Evolutionary conservation across 2,888 invertebrate genomes (phyloP), one percentile per base, ranked within the genome.

Genomic region (Scotopteryx bipunctaria): DNA sequence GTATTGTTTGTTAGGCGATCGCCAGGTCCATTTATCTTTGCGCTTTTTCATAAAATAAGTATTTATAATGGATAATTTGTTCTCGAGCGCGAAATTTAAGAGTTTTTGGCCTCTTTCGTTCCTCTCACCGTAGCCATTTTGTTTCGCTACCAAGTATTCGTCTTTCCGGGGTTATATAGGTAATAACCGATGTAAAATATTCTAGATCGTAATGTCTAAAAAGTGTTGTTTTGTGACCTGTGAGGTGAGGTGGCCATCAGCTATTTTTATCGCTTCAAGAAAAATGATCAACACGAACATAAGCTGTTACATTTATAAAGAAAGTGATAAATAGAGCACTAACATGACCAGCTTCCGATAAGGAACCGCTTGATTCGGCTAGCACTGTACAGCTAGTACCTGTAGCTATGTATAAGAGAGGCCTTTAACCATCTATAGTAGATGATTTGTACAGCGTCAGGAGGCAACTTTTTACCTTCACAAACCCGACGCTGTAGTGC

Each of bases 161-260:
- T 48, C 31, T n/a, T 23, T n/a, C 35, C 40, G 47, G 0, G 57
- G 51, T 0, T 0, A n/a, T 19, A 2, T 5, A 19, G 5, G 2
- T 25, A 9, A n/a, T 23, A 23, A 1, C n/a, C n/a, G 25, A 9
- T 4, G 27, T 11, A 8, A 15, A 14, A 9, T 15, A 17, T 11
- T 8, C n/a, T n/a, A 19, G 13, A 5, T 42, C 72, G 73, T 60
- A 17, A 1, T 2, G 1, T 66, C 31, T 76, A 69, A 73, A 66
- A 29, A 13, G 15, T 13, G 17, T 56, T 60, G 44, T 67, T 64
- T 62, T 65, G 55, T 64, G 62, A 56, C 59, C 65, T 67, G 64
- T 59, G 66, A 66, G 66, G 64, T 67, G 66, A 62, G 62, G 67
- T 58, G 54, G 57, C 61, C 58, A 64, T 69, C 71, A 57, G 62